Conservation (phyloP, 2,113 vertebrate genomes). For the Archilochus colubris region DNA sequence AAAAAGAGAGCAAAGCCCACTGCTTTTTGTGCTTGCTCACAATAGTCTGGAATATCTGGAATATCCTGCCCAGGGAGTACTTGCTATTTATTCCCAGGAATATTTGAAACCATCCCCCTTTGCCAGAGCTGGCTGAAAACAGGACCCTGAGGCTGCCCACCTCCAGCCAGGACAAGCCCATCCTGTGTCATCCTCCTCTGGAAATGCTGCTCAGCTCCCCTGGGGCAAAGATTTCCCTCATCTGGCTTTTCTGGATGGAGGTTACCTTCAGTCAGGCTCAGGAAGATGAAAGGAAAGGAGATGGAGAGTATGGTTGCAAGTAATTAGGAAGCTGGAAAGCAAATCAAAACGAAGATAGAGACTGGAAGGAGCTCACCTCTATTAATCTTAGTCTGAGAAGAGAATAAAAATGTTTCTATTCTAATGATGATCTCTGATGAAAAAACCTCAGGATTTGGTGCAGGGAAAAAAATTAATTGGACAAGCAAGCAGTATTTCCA, state of each 20-base stretch:
- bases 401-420: neutral
- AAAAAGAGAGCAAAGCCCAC: neutral
- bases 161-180: neutral
- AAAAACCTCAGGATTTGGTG: neutral
- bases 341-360: neutral
- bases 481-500: neutral
- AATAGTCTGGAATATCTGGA: neutral
- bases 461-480: neutral
- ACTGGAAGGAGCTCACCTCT: neutral
- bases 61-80: neutral
- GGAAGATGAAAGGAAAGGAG: conserved; percentile 4
- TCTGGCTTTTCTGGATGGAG: neutral
- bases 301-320: neutral
- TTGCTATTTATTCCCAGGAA: conserved; percentile 39
- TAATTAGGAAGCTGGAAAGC: neutral
- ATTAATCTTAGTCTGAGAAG: neutral
- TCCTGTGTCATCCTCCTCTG: accelerated
- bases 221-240: neutral
- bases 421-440: neutral
- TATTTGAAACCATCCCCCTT: neutral
- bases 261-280: neutral
- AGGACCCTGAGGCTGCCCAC: neutral
- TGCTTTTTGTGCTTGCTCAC: neutral
- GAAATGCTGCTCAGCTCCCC: neutral
- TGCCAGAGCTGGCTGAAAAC: conserved; percentile 28